Evolutionary conservation across 2,888 invertebrate species (phyloP).

Genomic region (Xylophagus ater): DNA sequence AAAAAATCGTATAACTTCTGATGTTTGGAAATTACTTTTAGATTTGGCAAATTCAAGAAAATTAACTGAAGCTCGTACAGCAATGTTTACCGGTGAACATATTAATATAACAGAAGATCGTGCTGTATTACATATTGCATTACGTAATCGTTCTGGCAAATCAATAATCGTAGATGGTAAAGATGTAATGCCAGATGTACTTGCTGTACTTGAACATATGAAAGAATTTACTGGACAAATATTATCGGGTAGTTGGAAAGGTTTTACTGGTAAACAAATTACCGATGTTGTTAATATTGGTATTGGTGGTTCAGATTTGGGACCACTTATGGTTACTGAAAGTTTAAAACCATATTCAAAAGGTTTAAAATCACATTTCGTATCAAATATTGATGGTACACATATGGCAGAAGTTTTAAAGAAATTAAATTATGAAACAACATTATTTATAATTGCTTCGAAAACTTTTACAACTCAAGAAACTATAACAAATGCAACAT

Average conservation of each 20-base stretch:
- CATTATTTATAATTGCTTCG: slow-evolving; percentile 95
- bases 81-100: slow-evolving; percentile 87
- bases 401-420: slow-evolving; percentile 91
- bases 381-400: slow-evolving; percentile 98
- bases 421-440: slow-evolving; percentile 81
- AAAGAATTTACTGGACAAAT: slow-evolving; percentile 79
- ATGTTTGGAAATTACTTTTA: slow-evolving; percentile 62
- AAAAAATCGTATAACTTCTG: slow-evolving; percentile 82
- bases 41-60: slow-evolving; percentile 71
- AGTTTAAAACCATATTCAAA: slow-evolving; percentile 84
- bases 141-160: slow-evolving; percentile 60
- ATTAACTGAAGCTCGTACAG: slow-evolving; percentile 74
- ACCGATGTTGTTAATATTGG: slow-evolving; percentile 98
- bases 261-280: slow-evolving; percentile 85
- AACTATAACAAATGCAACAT: slow-evolving; percentile 96
- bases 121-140: slow-evolving; percentile 88
- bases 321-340: slow-evolving; percentile 98
- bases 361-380: slow-evolving; percentile 84
- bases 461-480: slow-evolving; percentile 99
- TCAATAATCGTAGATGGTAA: slow-evolving; percentile 73
- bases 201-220: slow-evolving; percentile 87
- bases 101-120: slow-evolving; percentile 97
- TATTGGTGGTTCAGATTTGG: slow-evolving; percentile 98
- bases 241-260: slow-evolving; percentile 57
- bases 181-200: slow-evolving; percentile 90